Percentiles rank a stretch among this genome's conserved stretches.
phyloP scores from a whole-genome alignment of 2,113 vertebrate genomes.

The Urocolius indicus region DNA sequence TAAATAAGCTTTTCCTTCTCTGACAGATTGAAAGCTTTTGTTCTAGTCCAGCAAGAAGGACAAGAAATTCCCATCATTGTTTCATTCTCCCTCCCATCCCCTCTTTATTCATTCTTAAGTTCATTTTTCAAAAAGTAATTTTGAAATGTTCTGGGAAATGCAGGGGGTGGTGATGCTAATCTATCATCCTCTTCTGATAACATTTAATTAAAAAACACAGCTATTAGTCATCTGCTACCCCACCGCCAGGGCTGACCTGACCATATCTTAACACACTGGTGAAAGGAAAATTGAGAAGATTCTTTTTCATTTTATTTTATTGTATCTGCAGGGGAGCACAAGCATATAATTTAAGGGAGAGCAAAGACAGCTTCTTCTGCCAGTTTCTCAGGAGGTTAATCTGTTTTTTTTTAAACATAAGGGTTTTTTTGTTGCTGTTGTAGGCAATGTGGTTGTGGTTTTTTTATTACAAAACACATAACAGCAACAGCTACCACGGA shows the following conservation, averaged over 20 bases:
- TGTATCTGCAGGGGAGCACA: slow-evolving; percentile 7
- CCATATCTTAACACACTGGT: slow-evolving; percentile 52
- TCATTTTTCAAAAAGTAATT: slow-evolving; percentile 73
- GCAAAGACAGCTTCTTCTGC: neutral
- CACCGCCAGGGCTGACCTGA: slow-evolving; percentile 43
- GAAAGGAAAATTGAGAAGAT: slow-evolving; percentile 54
- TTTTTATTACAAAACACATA: too few relatives aligned
- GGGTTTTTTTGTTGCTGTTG: neutral
- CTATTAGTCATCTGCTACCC: slow-evolving; percentile 62
- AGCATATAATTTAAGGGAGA: slow-evolving; percentile 31
- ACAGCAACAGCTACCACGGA: neutral
- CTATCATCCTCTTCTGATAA: slow-evolving; percentile 69
- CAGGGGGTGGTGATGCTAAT: slow-evolving; percentile 42
- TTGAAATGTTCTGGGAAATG: slow-evolving; percentile 64
- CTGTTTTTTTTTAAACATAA: neutral
- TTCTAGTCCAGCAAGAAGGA: neutral
- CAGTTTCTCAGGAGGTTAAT: slow-evolving; percentile 38
- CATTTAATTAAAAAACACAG: slow-evolving; percentile 64
- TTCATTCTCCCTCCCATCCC: neutral
- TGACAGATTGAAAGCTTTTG: slow-evolving; percentile 27
- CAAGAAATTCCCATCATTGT: slow-evolving; percentile 64
- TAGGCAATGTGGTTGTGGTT: neutral
- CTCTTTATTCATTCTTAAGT: neutral
- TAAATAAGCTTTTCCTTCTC: neutral
- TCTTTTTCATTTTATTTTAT: slow-evolving; percentile 45